These are phyloP conservation scores for Drosophila rubida DNA, from an alignment of 2,888 invertebrate genomes.

Conservation along the genomic window DNA sequence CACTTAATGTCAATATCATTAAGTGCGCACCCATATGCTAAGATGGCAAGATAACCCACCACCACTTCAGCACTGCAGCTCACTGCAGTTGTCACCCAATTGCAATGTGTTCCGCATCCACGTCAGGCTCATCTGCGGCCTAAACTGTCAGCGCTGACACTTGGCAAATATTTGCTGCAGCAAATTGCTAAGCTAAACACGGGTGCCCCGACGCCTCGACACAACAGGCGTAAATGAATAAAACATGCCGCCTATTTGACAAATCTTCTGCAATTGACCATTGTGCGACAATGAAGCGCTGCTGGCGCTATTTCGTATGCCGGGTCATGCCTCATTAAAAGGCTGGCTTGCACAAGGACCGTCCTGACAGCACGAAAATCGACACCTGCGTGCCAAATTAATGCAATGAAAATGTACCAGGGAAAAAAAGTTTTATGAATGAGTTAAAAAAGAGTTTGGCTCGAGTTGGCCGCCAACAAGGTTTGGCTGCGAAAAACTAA, in stretches of 20 bases:
- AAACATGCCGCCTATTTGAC: conserved; percentile 60
- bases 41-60: conserved; percentile 19
- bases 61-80: conserved; percentile 56
- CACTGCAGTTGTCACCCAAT: conserved; percentile 69
- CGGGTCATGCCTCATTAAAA: conserved; percentile 62
- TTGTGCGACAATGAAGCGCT: conserved; percentile 8
- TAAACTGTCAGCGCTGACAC: conserved; percentile 40
- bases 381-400: conserved; percentile 71
- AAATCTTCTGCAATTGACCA: conserved; percentile 63
- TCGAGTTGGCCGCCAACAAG: conserved; percentile 14
- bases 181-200: conserved; percentile 75
- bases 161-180: conserved; percentile 68
- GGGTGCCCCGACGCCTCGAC: not conserved
- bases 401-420: conserved; percentile 71
- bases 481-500: conserved; percentile 57
- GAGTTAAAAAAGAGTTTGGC: conserved; percentile 60
- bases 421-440: conserved; percentile 73
- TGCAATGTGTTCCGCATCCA: conserved; percentile 27
- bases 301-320: conserved; percentile 20
- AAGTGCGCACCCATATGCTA: conserved; percentile 65
- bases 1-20: conserved; percentile 78
- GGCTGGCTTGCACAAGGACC: too few species aligned
- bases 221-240: conserved; percentile 55
- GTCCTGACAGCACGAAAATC: conserved; percentile 36
- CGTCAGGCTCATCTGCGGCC: conserved; percentile 2